phyloP scores from a whole-genome alignment of 2,888 invertebrate genomes.

The Apoderus coryli region DNA sequence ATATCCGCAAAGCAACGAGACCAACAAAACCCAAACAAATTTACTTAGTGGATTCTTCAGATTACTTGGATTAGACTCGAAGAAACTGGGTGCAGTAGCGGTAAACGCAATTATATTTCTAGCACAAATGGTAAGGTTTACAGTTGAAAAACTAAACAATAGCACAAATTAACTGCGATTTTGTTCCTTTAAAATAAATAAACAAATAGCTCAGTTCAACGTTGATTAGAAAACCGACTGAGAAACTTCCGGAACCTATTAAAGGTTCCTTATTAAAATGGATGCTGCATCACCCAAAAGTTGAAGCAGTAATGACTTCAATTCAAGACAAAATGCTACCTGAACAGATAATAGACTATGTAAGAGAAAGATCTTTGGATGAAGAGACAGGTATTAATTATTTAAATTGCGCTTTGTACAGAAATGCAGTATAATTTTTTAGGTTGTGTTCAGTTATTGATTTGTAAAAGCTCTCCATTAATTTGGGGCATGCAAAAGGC shows the following conservation, averaged over 20 bases:
- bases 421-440: too few species aligned
- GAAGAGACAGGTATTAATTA: too few species aligned
- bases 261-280: too few species aligned
- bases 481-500: slow-evolving; percentile 63
- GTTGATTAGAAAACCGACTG: slow-evolving; percentile 19
- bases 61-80: slow-evolving; percentile 60
- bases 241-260: slow-evolving; percentile 24
- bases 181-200: slow-evolving; percentile 41
- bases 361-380: slow-evolving; percentile 38
- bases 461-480: slow-evolving; percentile 66
- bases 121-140: slow-evolving; percentile 63
- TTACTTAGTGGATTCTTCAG: slow-evolving; percentile 44
- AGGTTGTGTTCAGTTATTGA: slow-evolving; percentile 53
- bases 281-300: slow-evolving; percentile 47
- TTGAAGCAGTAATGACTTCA: slow-evolving; percentile 41
- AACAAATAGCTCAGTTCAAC: too few species aligned
- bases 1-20: too few species aligned
- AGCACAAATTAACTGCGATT: too few species aligned
- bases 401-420: too few species aligned
- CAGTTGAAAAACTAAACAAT: too few species aligned
- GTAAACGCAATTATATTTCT: slow-evolving; percentile 71
- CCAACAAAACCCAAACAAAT: slow-evolving; percentile 10
- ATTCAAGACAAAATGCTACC: slow-evolving; percentile 49
- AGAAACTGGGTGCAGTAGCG: slow-evolving; percentile 65
- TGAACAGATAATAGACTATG: slow-evolving; percentile 42